Evolutionary conservation across 2,888 invertebrate species (phyloP).

Genomic region (Lobophora halterata): DNA sequence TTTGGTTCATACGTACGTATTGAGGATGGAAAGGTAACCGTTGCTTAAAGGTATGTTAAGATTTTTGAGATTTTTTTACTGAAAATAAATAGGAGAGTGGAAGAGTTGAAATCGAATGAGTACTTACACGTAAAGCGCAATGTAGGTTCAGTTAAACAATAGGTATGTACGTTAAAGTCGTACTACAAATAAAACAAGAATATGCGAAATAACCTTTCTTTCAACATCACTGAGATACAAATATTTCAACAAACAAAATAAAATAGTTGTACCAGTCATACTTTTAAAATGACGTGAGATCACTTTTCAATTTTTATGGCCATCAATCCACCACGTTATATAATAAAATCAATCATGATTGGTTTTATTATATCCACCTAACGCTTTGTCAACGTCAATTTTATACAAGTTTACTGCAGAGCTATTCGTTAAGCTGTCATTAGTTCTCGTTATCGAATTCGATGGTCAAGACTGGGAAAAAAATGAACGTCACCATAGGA

Average conservation of each 20-base stretch:
- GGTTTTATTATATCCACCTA: slow-evolving; percentile 7
- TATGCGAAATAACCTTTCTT: too few species aligned
- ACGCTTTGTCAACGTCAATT: slow-evolving; percentile 20
- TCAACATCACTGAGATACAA: too few species aligned
- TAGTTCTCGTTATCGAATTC: too few species aligned
- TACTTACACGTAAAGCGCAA: slow-evolving; percentile 7
- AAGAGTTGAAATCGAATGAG: slow-evolving; percentile 32
- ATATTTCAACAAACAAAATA: too few species aligned
- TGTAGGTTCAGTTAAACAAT: too few species aligned
- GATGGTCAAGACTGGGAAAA: too few species aligned
- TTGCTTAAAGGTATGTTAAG: slow-evolving; percentile 15
- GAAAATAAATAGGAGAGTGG: slow-evolving; percentile 41
- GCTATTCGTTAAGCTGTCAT: too few species aligned
- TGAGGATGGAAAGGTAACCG: background rate
- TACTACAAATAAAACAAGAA: too few species aligned
- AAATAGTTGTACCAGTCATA: too few species aligned
- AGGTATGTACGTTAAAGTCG: too few species aligned
- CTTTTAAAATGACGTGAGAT: too few species aligned
- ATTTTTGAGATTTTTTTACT: slow-evolving; percentile 39
- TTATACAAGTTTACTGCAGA: slow-evolving; percentile 7
- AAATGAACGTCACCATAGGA: too few species aligned
- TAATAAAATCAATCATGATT: slow-evolving; percentile 9
- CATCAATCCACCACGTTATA: slow-evolving; percentile 10
- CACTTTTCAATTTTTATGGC: slow-evolving; percentile 3
- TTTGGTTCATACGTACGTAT: slow-evolving; percentile 28